A percentile compares a stretch with the other conserved stretches of the same genome.
phyloP scores from a whole-genome alignment of 23 tunicate species.

The Diplosoma virens region DNA sequence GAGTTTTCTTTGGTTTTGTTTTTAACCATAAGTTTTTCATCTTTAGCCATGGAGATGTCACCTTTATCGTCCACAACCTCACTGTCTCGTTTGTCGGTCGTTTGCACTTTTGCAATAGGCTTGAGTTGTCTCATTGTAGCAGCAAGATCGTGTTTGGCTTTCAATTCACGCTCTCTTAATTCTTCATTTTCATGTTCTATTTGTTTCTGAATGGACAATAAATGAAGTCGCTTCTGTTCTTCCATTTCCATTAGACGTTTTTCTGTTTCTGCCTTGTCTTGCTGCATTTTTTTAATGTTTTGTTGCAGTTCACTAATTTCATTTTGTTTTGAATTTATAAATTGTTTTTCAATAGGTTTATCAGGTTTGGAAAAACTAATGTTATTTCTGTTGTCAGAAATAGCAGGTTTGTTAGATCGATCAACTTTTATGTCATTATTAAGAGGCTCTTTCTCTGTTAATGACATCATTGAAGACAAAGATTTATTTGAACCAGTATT shows the following conservation, averaged over 20 bases:
- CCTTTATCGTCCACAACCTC: not conserved
- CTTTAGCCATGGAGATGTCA: too few species aligned
- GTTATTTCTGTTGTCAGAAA: too few species aligned
- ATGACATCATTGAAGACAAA: too few species aligned
- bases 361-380: not conserved
- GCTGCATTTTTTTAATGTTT: conserved; percentile 21
- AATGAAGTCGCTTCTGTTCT: conserved; percentile 35
- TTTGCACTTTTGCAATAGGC: too few species aligned
- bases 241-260: conserved; percentile 34
- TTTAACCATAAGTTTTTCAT: too few species aligned
- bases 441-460: too few species aligned
- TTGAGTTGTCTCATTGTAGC: conserved; percentile 46
- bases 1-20: too few species aligned
- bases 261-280: conserved; percentile 52
- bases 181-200: conserved; percentile 28
- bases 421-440: too few species aligned
- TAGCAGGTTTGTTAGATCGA: conserved; percentile 2
- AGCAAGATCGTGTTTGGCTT: conserved; percentile 69
- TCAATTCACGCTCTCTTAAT: conserved; percentile 11
- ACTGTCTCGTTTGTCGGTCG: not conserved
- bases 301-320: conserved; percentile 15
- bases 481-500: too few species aligned
- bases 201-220: conserved; percentile 10
- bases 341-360: not conserved
- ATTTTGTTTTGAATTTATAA: not conserved